Base-by-base conservation (phyloP, 1,140 invertebrate species). In the Zaprionus ornatus region DNA sequence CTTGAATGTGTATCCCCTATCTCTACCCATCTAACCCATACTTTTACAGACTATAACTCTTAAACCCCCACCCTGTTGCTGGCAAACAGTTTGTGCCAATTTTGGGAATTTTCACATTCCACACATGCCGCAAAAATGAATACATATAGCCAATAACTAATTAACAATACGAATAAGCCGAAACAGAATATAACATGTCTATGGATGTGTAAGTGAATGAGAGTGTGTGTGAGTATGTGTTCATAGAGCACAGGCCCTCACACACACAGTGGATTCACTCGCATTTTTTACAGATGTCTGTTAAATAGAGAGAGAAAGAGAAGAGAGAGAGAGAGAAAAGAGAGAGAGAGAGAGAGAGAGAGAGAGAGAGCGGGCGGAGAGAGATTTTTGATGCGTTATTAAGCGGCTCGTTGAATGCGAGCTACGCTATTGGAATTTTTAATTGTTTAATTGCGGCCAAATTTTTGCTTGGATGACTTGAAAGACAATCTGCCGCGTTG, bases 401-500 rank as follows among this genome's bases (percentile, higher is more conserved):
- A 84, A 85, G 82, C 82, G 83, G 68, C 75, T 67, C 66, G 63
- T 66, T 72, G 63, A 77, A 56, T 77, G 71, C 63, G 52, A 86
- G 71, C 63, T 48, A 86, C 76, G 79, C 65, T 79, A 77, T 86
- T 73, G 76, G 82, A 87, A 86, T 86, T 82, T 77, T 74, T 79
- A 86, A 87, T 87, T 86, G 79, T 87, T 86, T 86, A 86, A 82
- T 86, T 86, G 82, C 79, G 79, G 60, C 45, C 66, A 80, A 80
- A 80, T 56, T 74, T 80, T 66, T 72, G 61, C 67, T 56, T 48
- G 69, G 63, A 42, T 55, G 45, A 82, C 82, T 79, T 85, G 35
- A 85, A 82, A 85, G 82, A 64, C 23, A 70, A 66, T 48, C 13
- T 48, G 82, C 79, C 82, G 82, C 79, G 65, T 50, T 71, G 29